These are phyloP conservation scores for Automeris io DNA, from an alignment of 2,888 invertebrate genomes.

Conservation along the genomic window DNA sequence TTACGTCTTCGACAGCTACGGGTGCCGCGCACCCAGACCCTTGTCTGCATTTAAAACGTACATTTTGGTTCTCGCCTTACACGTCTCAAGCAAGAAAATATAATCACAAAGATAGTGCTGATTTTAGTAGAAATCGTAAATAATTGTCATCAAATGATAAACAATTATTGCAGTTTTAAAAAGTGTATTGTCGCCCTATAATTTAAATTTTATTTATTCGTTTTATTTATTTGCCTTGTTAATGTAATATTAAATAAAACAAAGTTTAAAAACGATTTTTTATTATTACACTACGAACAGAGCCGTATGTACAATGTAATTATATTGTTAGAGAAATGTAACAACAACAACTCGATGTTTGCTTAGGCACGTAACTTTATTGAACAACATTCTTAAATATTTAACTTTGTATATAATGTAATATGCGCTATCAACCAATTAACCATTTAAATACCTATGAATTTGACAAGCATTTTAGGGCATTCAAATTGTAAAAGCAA, in stretches of 20 bases:
- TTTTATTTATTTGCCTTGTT: neutral
- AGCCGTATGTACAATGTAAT: slow-evolving; percentile 74
- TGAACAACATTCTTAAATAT: slow-evolving; percentile 50
- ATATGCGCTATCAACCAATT: slow-evolving; percentile 12
- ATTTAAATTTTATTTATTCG: neutral
- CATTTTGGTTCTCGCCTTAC: too few species aligned
- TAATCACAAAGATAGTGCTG: too few species aligned
- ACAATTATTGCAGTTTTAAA: too few species aligned
- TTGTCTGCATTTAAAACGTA: too few species aligned
- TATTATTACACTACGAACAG: slow-evolving; percentile 76
- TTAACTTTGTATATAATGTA: slow-evolving; percentile 30
- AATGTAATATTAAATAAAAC: slow-evolving; percentile 39
- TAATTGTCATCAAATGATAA: too few species aligned
- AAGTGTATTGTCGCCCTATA: neutral
- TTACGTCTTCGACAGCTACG: too few species aligned
- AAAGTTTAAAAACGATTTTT: slow-evolving; percentile 64
- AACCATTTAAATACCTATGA: neutral
- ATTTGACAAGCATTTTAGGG: neutral
- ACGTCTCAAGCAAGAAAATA: too few species aligned
- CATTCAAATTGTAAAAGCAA: neutral
- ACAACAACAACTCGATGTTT: slow-evolving; percentile 65
- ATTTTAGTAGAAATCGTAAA: too few species aligned
- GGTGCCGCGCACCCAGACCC: too few species aligned
- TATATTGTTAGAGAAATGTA: slow-evolving; percentile 77
- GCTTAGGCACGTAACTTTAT: slow-evolving; percentile 68